Percentiles rank a stretch among this genome's conserved stretches.
These are phyloP conservation scores for Coecobrya sp. DNA, from an alignment of 2,888 invertebrate genomes.

Conservation along the genomic window DNA sequence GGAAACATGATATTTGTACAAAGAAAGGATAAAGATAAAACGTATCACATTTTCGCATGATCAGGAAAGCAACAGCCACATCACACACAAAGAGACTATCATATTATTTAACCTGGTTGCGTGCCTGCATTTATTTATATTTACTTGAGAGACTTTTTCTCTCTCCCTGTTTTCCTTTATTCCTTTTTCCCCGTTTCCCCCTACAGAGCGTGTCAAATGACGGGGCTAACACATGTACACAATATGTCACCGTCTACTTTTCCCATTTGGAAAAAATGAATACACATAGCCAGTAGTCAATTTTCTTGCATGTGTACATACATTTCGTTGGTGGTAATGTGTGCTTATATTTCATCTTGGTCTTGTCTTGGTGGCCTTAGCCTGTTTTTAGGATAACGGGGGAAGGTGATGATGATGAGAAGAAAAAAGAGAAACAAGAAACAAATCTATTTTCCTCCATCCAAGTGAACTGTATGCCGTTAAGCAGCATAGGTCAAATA, in stretches of 20 bases:
- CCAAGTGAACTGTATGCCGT: neutral
- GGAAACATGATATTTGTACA: constrained; percentile 35
- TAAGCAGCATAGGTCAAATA: constrained; percentile 37
- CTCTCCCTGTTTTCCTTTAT: constrained; percentile 7
- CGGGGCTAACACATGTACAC: constrained; percentile 65
- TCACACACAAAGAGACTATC: constrained; percentile 19
- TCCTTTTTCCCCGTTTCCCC: neutral
- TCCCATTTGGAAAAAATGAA: constrained; percentile 9
- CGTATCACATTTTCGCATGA: constrained; percentile 39
- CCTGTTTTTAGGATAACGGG: neutral
- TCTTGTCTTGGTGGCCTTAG: neutral
- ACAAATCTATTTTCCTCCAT: constrained; percentile 20
- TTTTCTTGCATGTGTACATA: neutral
- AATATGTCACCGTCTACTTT: constrained; percentile 57
- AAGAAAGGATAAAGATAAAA: neutral
- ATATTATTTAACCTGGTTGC: constrained; percentile 37
- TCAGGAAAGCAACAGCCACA: constrained; percentile 2
- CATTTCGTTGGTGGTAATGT: constrained; percentile 7
- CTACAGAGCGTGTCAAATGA: constrained; percentile 45
- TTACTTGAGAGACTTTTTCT: neutral
- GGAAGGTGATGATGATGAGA: neutral
- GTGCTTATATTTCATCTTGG: neutral
- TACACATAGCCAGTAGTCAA: neutral
- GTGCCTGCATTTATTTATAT: constrained; percentile 43
- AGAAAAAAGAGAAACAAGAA: constrained; percentile 37